Evolutionary conservation across 2,797 vertebrate genomes (phyloP).

Genomic region (Mustela erminea): DNA sequence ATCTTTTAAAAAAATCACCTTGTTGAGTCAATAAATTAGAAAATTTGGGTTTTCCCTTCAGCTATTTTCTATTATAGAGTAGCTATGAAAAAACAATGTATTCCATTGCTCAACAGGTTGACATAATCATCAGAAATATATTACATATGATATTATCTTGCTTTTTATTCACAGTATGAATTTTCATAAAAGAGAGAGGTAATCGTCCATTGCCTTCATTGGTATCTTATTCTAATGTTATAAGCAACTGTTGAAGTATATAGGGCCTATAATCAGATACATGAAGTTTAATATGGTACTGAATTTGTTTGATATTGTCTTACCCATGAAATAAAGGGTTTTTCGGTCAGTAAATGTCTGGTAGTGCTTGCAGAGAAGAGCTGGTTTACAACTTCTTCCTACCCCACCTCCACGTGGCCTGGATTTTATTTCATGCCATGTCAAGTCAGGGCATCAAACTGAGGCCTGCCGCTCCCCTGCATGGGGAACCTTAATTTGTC

Average conservation of each 20-base stretch:
- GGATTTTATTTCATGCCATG: conserved; percentile 16
- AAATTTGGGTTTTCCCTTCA: conserved; percentile 7
- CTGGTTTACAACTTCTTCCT: not conserved
- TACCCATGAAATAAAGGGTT: not conserved
- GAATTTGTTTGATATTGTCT: conserved; percentile 4
- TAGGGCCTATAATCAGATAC: not conserved
- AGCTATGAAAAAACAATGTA: not conserved
- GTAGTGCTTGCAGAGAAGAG: not conserved
- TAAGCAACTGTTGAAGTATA: not conserved
- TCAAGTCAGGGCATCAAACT: not conserved
- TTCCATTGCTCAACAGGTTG: conserved; percentile 19
- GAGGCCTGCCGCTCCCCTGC: not conserved
- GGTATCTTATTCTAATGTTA: not conserved
- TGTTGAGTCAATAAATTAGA: conserved; percentile 17
- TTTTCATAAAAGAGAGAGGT: conserved; percentile 9
- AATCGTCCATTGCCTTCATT: not conserved
- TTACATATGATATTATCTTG: not conserved
- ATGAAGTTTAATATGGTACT: not conserved
- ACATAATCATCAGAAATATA: not conserved
- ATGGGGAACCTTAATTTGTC: not conserved
- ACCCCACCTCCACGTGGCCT: not conserved
- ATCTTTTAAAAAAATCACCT: not conserved
- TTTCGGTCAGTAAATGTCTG: not conserved
- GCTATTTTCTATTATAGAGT: not conserved
- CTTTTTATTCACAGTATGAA: conserved; percentile 48